Evolutionary conservation across 2,888 invertebrate genomes (phyloP), one percentile per base, ranked within the genome.

Genomic region (Pomacea canaliculata): DNA sequence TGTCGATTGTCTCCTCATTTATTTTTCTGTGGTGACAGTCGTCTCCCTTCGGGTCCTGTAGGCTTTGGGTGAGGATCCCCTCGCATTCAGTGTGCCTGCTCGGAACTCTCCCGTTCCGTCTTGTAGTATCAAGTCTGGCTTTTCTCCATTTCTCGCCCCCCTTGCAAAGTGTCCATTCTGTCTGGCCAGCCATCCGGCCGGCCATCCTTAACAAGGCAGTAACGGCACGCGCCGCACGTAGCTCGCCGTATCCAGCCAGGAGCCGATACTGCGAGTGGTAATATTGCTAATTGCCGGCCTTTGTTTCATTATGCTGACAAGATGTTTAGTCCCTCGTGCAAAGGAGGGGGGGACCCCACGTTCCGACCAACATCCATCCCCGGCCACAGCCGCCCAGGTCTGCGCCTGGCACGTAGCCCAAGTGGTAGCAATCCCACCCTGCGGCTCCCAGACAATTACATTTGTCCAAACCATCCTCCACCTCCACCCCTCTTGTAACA

Each of bases 251-350:
- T 62, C 71, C 7, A 63, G 62, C 27, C n/a, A 10, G 27, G 18
- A 18, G 46, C 18, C 62, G 46, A 63, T 60, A 62, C 71, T 27
- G 27, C 59, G 23, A 48, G n/a, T 51, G 70, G 56, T 73, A 77
- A 73, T 77, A 77, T 70, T 65, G 73, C 77, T 77, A 77, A 77
- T 77, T 77, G 77, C 73, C 56, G 56, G 37, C 56, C 73, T 73
- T 77, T 77, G 77, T 77, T 77, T 77, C 77, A 60, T 63, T 67
- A 70, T 48, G 19, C 51, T 23, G 63, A 73, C 77, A 77, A 77
- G 77, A 77, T 77, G 73, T 49, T 77, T 77, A 73, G 70, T 56
- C 51, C 51, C 51, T 56, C 62, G 60, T 62, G 56, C 18, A 59
- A 56, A 59, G 46, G n/a, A 48, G 51, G 70, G 70, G n/a, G 56